A percentile compares a stretch with the other conserved stretches of the same genome.
phyloP scores from a whole-genome alignment of 35 echinoderm and acorn worm species.

The Ophioderma brevispina region DNA sequence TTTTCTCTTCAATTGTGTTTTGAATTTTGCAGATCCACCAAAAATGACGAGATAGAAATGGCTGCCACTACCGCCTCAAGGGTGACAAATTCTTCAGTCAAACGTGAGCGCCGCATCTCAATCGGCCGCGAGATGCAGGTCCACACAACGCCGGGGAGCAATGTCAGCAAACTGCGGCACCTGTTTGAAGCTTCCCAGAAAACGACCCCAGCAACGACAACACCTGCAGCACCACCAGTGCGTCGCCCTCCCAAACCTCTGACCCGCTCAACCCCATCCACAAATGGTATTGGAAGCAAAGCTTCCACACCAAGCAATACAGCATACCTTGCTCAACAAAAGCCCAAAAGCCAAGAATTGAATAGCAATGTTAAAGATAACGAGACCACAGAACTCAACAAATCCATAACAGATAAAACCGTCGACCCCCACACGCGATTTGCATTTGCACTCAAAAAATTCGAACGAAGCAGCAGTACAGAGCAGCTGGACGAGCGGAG shows the following conservation, averaged over 20 bases:
- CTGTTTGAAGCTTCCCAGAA: slow-evolving; percentile 48
- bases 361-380: slow-evolving; percentile 10
- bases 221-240: neutral
- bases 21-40: slow-evolving; percentile 4
- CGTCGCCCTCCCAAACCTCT: neutral
- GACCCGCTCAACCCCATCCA: neutral
- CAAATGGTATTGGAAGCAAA: neutral
- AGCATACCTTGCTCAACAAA: neutral
- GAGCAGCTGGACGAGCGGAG: slow-evolving; percentile 17
- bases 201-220: slow-evolving; percentile 7
- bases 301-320: slow-evolving; percentile 22
- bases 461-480: slow-evolving; percentile 36
- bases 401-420: slow-evolving; percentile 7
- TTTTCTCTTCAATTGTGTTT: neutral
- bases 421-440: slow-evolving; percentile 40
- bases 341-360: slow-evolving; percentile 10
- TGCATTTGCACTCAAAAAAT: slow-evolving; percentile 43
- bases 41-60: slow-evolving; percentile 50
- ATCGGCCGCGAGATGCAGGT: slow-evolving; percentile 30
- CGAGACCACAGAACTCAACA: neutral
- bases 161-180: slow-evolving; percentile 64
- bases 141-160: slow-evolving; percentile 32
- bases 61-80: slow-evolving; percentile 44
- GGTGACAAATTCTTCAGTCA: slow-evolving; percentile 25
- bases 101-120: slow-evolving; percentile 12